These are phyloP conservation scores for Agrotis puta DNA, from an alignment of 2,888 invertebrate species.

Conservation along the genomic window DNA sequence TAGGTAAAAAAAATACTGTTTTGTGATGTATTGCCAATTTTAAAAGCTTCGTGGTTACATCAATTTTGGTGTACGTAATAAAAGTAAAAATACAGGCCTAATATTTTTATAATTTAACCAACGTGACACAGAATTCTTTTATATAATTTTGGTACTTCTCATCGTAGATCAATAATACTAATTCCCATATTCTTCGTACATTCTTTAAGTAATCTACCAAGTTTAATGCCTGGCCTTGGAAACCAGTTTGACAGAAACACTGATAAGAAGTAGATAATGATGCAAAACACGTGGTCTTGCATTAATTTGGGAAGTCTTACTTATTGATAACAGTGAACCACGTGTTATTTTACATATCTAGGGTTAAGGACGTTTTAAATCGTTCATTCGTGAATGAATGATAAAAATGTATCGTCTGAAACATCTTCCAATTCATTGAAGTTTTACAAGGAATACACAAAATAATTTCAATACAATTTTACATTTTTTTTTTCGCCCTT, in stretches of 20 bases:
- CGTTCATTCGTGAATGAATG: conserved; percentile 44
- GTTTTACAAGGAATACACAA: no score
- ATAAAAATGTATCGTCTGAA: background rate
- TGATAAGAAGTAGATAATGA: conserved; percentile 51
- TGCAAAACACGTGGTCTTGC: conserved; percentile 29
- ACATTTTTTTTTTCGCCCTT: no score
- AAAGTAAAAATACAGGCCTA: no score
- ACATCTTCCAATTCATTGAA: no score
- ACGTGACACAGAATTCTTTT: no score
- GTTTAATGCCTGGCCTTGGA: conserved; percentile 38
- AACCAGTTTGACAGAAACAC: conserved; percentile 26
- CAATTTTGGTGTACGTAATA: no score
- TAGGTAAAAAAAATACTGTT: no score
- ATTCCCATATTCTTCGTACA: background rate
- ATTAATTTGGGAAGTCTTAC: conserved; percentile 21
- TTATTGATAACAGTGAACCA: conserved; percentile 20
- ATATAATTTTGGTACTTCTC: no score
- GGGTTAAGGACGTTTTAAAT: conserved; percentile 38
- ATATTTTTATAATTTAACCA: no score
- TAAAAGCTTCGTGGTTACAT: no score
- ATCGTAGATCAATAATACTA: background rate
- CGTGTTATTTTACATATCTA: conserved; percentile 29
- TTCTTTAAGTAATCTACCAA: conserved; percentile 9
- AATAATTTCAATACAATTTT: no score
- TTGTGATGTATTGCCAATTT: no score